Percentiles rank a stretch among this genome's conserved stretches.
Evolutionary conservation across 2,888 invertebrate genomes (phyloP).

Genomic region (Cheilosia urbana): DNA sequence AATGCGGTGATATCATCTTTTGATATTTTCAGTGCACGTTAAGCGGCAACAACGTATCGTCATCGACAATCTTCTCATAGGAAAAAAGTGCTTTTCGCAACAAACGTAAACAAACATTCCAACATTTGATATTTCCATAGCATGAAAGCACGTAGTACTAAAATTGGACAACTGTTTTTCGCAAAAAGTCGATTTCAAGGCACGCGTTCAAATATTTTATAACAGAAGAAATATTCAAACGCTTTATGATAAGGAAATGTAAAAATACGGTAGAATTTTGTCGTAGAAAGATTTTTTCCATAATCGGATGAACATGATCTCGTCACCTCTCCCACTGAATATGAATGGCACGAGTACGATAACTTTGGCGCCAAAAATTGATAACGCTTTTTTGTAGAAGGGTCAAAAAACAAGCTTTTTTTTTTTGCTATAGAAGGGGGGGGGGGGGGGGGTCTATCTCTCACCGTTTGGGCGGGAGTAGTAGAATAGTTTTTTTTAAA

Average conservation of each 20-base stretch:
- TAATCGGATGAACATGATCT: too few relatives aligned
- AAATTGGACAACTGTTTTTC: background rate
- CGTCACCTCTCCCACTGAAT: too few relatives aligned
- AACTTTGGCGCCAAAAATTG: too few relatives aligned
- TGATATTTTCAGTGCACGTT: conserved; percentile 35
- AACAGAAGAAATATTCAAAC: background rate
- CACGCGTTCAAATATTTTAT: background rate
- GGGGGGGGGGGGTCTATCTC: too few relatives aligned
- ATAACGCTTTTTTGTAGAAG: too few relatives aligned
- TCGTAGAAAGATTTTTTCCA: too few relatives aligned
- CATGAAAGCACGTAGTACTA: conserved; percentile 24
- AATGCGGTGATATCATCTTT: conserved; percentile 44
- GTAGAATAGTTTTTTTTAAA: too few relatives aligned
- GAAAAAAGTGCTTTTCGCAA: background rate
- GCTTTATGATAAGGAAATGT: background rate
- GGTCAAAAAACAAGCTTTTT: too few relatives aligned
- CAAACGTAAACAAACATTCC: conserved; percentile 9
- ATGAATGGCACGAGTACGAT: too few relatives aligned
- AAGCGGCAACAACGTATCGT: background rate
- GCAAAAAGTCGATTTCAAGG: background rate
- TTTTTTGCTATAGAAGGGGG: too few relatives aligned
- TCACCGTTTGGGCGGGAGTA: too few relatives aligned
- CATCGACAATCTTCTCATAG: background rate
- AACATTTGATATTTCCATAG: conserved; percentile 1
- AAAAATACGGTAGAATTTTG: too few relatives aligned